phyloP scores from a whole-genome alignment of 2,888 invertebrate genomes.

The Platycnemis pennipes region DNA sequence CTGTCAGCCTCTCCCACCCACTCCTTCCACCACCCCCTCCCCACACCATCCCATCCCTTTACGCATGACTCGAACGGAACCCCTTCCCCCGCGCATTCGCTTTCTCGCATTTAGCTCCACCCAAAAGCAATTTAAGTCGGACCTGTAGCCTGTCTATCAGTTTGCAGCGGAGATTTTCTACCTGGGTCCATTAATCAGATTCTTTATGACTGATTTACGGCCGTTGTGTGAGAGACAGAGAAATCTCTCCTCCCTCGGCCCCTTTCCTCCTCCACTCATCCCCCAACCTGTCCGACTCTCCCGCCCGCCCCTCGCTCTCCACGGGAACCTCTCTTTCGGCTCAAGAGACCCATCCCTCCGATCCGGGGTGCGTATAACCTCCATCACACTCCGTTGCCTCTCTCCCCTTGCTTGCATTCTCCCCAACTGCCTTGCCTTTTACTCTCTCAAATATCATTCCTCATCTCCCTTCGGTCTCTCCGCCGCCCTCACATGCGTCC shows the following conservation, averaged over 20 bases:
- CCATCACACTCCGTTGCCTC: not conserved
- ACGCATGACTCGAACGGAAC: not conserved
- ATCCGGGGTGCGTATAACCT: not conserved
- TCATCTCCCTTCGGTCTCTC: not conserved
- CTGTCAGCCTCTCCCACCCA: not conserved
- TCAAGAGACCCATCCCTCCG: not conserved
- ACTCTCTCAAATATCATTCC: slow-evolving; percentile 7
- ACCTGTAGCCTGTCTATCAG: slow-evolving; percentile 69
- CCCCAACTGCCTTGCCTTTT: not conserved
- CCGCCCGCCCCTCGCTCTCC: not conserved
- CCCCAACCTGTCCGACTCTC: not conserved
- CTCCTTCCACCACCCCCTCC: not conserved
- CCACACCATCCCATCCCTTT: not conserved
- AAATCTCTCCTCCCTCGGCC: slow-evolving; percentile 23
- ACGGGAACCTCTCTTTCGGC: not conserved
- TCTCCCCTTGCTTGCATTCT: not conserved
- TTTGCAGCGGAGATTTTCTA: slow-evolving; percentile 68
- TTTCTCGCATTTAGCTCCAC: slow-evolving; percentile 67
- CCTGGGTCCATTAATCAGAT: slow-evolving; percentile 68
- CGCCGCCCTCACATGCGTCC: not conserved
- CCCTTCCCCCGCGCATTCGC: slow-evolving; percentile 2
- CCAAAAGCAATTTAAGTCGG: slow-evolving; percentile 69
- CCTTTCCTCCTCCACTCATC: not conserved
- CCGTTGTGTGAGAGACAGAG: slow-evolving; percentile 58
- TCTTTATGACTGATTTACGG: slow-evolving; percentile 69